phyloP scores from a whole-genome alignment of 2,888 invertebrate species.

The Horisme vitalbata region DNA sequence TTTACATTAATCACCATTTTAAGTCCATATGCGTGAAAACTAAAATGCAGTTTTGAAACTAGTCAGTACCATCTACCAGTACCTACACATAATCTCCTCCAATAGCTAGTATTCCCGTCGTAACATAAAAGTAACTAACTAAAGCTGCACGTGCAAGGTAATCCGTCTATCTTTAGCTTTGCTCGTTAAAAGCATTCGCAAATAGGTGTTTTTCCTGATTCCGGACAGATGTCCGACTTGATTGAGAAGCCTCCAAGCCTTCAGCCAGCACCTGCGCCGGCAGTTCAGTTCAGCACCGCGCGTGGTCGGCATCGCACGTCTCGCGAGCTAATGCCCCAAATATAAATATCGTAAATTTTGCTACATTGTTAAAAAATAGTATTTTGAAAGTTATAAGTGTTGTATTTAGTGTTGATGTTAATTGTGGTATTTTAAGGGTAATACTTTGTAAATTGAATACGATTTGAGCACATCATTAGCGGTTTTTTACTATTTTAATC shows the following conservation, averaged over 20 bases:
- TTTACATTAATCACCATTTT: too few species aligned
- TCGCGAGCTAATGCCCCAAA: background rate
- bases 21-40: too few species aligned
- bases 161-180: constrained; percentile 32
- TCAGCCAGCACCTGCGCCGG: background rate
- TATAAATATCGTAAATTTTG: background rate
- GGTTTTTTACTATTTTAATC: background rate
- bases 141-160: constrained; percentile 28
- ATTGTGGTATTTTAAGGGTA: background rate
- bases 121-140: too few species aligned
- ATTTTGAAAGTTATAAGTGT: background rate
- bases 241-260: constrained; percentile 37
- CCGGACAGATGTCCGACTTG: constrained; percentile 46
- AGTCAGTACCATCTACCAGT: background rate
- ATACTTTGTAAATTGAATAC: too few species aligned
- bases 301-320: constrained; percentile 23
- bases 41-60: too few species aligned
- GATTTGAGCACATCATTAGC: constrained; percentile 21
- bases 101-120: too few species aligned
- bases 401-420: background rate
- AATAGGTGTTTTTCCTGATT: constrained; percentile 56
- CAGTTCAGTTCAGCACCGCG: constrained; percentile 27
- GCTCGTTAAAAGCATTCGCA: constrained; percentile 47
- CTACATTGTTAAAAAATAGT: background rate
- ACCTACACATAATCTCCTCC: too few species aligned